Percentiles rank a stretch among this genome's conserved stretches.
These are phyloP conservation scores for Chionodraco myersi DNA, from an alignment of 2,113 vertebrate genomes.

Conservation along the genomic window DNA sequence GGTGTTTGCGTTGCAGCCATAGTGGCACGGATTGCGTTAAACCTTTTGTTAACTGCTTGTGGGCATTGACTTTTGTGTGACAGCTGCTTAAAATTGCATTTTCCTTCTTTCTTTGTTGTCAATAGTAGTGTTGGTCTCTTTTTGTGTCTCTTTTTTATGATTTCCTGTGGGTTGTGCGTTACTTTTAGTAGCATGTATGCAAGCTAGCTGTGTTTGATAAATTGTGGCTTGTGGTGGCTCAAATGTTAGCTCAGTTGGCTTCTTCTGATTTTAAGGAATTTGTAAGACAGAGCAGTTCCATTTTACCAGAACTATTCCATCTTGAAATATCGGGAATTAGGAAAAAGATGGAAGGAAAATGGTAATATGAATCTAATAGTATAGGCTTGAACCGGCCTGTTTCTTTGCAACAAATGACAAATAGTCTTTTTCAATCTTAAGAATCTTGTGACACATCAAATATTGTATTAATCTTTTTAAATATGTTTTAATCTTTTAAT, in stretches of 20 bases:
- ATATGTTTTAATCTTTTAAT: neutral
- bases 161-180: too few relatives aligned
- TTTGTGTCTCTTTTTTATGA: neutral
- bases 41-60: neutral
- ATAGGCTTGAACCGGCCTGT: neutral
- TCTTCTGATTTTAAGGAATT: neutral
- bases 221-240: neutral
- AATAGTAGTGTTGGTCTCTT: too few relatives aligned
- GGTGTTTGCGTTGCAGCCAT: neutral
- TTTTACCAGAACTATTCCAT: too few relatives aligned
- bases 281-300: too few relatives aligned
- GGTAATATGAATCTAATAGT: too few relatives aligned
- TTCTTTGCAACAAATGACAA: neutral
- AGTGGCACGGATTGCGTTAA: neutral
- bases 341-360: too few relatives aligned
- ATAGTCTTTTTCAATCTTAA: neutral
- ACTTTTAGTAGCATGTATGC: too few relatives aligned
- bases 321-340: neutral
- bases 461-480: constrained; percentile 11
- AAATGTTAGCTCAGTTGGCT: neutral
- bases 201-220: neutral
- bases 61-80: neutral
- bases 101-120: too few relatives aligned
- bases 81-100: neutral
- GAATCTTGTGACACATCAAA: constrained; percentile 1